phyloP scores from a whole-genome alignment of 2,797 vertebrate species.

The Rhabdomys pumilio region DNA sequence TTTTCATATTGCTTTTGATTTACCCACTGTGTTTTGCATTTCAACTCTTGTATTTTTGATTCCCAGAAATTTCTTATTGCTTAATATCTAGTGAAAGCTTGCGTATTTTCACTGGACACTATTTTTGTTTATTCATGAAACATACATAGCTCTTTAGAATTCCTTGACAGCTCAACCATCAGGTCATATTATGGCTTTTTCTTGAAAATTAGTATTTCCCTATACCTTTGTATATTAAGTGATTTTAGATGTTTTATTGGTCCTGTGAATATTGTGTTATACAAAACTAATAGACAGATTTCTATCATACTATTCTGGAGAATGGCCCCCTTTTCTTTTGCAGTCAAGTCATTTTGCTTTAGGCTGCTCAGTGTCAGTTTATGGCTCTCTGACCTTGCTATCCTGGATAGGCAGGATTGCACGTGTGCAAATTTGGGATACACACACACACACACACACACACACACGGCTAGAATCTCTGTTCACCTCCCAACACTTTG shows the following conservation, averaged over 20 bases:
- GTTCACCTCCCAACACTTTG: neutral
- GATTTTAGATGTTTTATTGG: neutral
- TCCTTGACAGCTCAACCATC: neutral
- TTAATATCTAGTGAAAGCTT: neutral
- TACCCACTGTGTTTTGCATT: neutral
- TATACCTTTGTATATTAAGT: neutral
- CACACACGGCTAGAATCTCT: neutral
- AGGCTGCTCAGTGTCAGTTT: neutral
- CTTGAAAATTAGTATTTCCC: neutral
- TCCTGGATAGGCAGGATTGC: neutral
- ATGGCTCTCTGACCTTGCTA: neutral
- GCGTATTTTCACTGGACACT: slow-evolving; percentile 12
- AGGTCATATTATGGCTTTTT: neutral
- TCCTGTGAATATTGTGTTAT: neutral
- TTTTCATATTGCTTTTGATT: neutral
- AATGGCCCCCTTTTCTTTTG: neutral
- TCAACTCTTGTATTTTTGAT: slow-evolving; percentile 28
- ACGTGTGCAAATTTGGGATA: neutral
- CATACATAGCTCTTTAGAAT: neutral
- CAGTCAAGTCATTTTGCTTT: neutral
- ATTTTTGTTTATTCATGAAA: neutral
- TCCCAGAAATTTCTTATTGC: neutral
- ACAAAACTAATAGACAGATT: neutral
- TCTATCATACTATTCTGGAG: neutral
- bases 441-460: too few species aligned